Evolutionary conservation across 2,797 vertebrate genomes (phyloP), one percentile per base, ranked within the genome.

Genomic region (Sebastes taczanowskii): DNA sequence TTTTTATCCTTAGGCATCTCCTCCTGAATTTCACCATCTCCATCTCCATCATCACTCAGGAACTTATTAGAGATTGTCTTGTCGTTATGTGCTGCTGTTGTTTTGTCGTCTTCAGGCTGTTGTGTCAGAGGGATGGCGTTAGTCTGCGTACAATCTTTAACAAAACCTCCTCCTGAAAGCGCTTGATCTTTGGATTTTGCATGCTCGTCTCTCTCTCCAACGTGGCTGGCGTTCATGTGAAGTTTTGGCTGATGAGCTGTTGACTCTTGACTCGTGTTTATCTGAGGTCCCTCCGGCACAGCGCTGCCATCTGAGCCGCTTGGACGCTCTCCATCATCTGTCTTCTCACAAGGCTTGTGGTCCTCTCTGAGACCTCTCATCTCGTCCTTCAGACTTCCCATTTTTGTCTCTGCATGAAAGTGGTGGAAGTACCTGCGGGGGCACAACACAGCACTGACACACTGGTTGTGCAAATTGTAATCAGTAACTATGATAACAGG

Each of bases 311-410:
- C 77, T 49, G 92, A 89, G 65, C 71, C 71, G 61, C 83, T 79
- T 61, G 84, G 84, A 84, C 18, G 52, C 81, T 89, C 90, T 77
- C 88, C 84, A 78, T 88, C 91, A 38, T 93, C 90, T 4, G 80
- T 88, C 81, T 90, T 89, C 80, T 93, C 82, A 2, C 85, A 81
- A 46, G 81, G 77, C 80, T 81, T 77, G 69, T 35, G 83, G 75
- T 93, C 91, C 35, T 92, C 90, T 42, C 66, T 61, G 32, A 93
- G 61, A 85, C 80, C 88, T 73, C 66, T 91, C 79, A 83, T 94
- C 80, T 93, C 84, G 1, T 94, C 90, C 81, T 95, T 91, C 16
- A 94, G 88, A 83, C 91, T 95, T 87, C 93, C 93, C 94, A 95
- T 95, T 89, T 89, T 77, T 92, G 59, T 71, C 80, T 70, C 80